Percentiles rank a stretch among this genome's conserved stretches.
phyloP scores from a whole-genome alignment of 30 jellyfish, hydroid and myxozoan species.

The Rhopilema esculentum region DNA sequence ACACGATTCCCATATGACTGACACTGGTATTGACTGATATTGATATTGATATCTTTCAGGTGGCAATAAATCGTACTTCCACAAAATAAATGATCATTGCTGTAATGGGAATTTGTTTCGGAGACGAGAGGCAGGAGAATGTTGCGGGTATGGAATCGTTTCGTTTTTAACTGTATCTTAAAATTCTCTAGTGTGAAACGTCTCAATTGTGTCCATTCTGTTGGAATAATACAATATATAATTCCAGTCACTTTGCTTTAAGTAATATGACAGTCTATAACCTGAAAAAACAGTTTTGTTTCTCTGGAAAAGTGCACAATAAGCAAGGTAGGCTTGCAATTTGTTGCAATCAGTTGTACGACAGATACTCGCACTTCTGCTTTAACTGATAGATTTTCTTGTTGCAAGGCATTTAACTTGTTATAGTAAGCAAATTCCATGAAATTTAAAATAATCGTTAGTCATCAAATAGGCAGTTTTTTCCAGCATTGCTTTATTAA shows the following conservation, averaged over 20 bases:
- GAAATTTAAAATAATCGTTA: no score
- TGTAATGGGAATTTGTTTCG: constrained; percentile 1
- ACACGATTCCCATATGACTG: no score
- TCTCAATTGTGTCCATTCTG: no score
- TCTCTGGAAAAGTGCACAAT: constrained; percentile 32
- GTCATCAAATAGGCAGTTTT: no score
- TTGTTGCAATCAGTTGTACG: constrained; percentile 34
- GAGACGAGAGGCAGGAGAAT: neutral
- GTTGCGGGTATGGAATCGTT: constrained; percentile 20
- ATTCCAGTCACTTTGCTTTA: neutral
- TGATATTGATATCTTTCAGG: neutral
- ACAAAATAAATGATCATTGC: neutral
- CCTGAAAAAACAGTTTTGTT: constrained; percentile 26
- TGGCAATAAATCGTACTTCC: neutral
- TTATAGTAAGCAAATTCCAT: no score
- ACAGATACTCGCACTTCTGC: constrained; percentile 23
- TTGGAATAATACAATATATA: neutral
- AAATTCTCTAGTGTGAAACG: no score
- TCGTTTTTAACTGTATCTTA: no score
- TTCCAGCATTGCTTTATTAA: no score
- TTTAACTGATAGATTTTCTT: constrained; percentile 6
- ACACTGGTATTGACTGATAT: no score
- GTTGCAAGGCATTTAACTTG: no score
- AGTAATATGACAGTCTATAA: constrained; percentile 10
- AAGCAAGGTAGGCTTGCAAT: constrained; percentile 11